Conservation (phyloP, 2,113 vertebrate species). For the Petromus typicus region DNA sequence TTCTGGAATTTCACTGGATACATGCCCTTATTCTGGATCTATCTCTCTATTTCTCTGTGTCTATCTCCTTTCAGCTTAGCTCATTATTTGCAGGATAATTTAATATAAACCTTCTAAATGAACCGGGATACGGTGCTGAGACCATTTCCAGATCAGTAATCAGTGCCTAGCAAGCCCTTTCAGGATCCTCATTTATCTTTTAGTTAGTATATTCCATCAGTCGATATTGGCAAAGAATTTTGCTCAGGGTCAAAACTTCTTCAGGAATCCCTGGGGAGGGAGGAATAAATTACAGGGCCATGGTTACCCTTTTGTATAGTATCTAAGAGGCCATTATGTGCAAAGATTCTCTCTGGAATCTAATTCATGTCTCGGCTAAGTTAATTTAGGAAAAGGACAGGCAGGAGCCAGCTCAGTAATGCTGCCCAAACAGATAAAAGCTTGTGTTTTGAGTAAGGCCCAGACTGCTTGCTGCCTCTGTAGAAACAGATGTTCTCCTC, state of each 20-base stretch:
- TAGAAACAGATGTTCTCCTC: conserved; percentile 58
- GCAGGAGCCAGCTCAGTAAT: conserved; percentile 44
- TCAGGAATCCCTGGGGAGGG: conserved; percentile 40
- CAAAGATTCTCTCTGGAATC: conserved; percentile 64
- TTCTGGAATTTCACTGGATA: background rate
- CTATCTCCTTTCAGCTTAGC: background rate
- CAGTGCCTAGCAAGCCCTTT: conserved; percentile 50
- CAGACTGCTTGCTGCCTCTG: background rate
- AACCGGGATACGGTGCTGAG: background rate
- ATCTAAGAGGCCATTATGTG: conserved; percentile 69
- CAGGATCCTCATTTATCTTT: conserved; percentile 72
- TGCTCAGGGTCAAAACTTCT: conserved; percentile 67
- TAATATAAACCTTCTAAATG: conserved; percentile 27
- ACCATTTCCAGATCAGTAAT: conserved; percentile 63
- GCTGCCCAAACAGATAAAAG: conserved; percentile 58
- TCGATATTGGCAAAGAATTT: conserved; percentile 70
- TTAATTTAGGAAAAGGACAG: conserved; percentile 60
- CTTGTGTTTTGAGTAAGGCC: conserved; percentile 51
- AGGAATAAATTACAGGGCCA: conserved; percentile 71
- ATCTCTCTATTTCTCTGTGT: background rate
- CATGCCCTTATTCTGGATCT: background rate
- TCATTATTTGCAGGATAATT: background rate
- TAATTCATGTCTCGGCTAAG: conserved; percentile 66
- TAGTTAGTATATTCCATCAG: conserved; percentile 53
- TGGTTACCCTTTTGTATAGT: conserved; percentile 57